Percentiles rank a stretch among this genome's conserved stretches.
phyloP scores from a whole-genome alignment of 2,113 vertebrate species.

The Xenopus borealis region DNA sequence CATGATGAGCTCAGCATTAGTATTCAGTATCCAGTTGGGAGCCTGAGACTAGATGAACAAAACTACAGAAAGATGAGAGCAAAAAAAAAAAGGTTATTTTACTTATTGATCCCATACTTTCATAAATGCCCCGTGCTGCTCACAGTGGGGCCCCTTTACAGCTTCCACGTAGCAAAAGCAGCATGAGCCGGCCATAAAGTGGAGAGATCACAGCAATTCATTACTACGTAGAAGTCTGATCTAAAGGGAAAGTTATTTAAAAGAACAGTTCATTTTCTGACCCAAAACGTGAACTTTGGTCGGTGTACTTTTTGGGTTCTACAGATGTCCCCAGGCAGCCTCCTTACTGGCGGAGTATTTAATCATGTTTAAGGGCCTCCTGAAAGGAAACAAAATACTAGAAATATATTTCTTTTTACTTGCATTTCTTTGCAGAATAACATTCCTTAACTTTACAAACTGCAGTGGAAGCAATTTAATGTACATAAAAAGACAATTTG shows the following conservation, averaged over 20 bases:
- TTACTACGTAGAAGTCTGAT: slow-evolving; percentile 59
- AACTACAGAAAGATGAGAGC: slow-evolving; percentile 11
- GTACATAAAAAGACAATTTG: too few species aligned
- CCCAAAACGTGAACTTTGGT: neutral
- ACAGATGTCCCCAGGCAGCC: too few species aligned
- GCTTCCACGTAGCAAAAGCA: slow-evolving; percentile 60
- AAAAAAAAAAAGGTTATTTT: slow-evolving; percentile 61
- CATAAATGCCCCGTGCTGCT: slow-evolving; percentile 55
- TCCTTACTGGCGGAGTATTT: too few species aligned
- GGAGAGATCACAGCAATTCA: slow-evolving; percentile 62
- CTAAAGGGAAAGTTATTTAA: slow-evolving; percentile 62
- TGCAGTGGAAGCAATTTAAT: too few species aligned
- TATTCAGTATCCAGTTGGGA: neutral
- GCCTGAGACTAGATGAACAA: neutral
- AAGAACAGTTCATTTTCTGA: slow-evolving; percentile 47
- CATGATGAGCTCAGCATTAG: neutral
- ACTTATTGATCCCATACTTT: slow-evolving; percentile 71
- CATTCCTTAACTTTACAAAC: too few species aligned
- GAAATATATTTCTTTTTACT: too few species aligned
- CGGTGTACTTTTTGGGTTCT: too few species aligned
- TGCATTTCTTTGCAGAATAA: too few species aligned
- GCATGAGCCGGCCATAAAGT: slow-evolving; percentile 67
- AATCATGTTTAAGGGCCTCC: too few species aligned
- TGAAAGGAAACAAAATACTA: too few species aligned
- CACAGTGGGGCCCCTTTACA: slow-evolving; percentile 50